These are phyloP conservation scores for Jordanella pulchra DNA, from an alignment of 2,797 vertebrate genomes.

Conservation along the genomic window DNA sequence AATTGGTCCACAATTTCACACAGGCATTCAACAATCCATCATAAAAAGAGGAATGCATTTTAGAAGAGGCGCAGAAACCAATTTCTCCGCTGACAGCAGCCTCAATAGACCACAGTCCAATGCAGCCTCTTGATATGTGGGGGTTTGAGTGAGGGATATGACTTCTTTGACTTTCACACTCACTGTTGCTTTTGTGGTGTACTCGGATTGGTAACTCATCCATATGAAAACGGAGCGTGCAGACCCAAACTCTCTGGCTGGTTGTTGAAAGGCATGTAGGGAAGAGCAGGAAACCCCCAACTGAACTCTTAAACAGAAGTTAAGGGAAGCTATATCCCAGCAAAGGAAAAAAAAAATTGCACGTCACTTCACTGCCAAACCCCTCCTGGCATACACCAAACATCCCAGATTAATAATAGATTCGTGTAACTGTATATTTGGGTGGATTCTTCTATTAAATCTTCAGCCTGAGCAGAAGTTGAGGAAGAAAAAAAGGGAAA, in stretches of 20 bases:
- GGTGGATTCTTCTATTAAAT: conserved; percentile 48
- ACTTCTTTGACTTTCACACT: conserved; percentile 40
- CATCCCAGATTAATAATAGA: conserved; percentile 46
- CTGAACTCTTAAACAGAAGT: conserved; percentile 28
- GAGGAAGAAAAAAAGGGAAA: conserved; percentile 27
- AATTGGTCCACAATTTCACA: conserved; percentile 52
- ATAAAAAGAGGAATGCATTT: conserved; percentile 60
- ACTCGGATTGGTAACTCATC: conserved; percentile 3
- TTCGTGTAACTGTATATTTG: conserved; percentile 38
- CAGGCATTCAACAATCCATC: conserved; percentile 54
- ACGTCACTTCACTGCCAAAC: conserved; percentile 41
- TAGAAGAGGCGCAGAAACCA: conserved; percentile 55
- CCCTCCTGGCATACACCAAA: conserved; percentile 35
- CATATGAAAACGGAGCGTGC: conserved; percentile 8
- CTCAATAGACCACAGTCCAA: conserved; percentile 57
- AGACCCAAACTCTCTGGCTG: conserved; percentile 18
- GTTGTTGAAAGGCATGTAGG: conserved; percentile 42
- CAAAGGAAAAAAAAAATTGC: conserved; percentile 26
- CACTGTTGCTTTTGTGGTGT: neutral
- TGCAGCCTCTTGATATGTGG: conserved; percentile 33
- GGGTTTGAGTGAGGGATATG: conserved; percentile 35
- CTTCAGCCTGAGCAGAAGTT: conserved; percentile 40
- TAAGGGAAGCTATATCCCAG: conserved; percentile 26
- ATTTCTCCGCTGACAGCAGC: conserved; percentile 53
- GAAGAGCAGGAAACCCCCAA: conserved; percentile 29